phyloP scores from a whole-genome alignment of 1,140 invertebrate species.

The Aphis craccivora region DNA sequence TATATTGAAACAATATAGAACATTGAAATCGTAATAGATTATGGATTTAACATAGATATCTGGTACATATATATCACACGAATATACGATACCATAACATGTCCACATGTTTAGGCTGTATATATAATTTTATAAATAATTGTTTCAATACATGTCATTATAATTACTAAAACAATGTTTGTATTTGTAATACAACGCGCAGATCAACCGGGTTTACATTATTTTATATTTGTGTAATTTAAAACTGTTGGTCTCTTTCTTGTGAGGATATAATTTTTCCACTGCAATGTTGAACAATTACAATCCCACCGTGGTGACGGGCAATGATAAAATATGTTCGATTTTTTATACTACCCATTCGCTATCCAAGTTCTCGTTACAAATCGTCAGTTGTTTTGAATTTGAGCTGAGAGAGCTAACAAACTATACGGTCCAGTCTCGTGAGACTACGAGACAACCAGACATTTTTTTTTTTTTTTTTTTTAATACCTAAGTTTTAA shows the following conservation, averaged over 20 bases:
- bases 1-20: background rate
- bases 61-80: too few species aligned
- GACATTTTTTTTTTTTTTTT: background rate
- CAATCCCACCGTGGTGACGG: background rate
- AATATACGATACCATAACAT: background rate
- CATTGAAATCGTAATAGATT: background rate
- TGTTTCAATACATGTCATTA: background rate
- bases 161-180: background rate
- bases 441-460: background rate
- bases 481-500: background rate
- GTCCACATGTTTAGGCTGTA: too few species aligned
- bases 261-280: background rate
- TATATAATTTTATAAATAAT: background rate
- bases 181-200: background rate
- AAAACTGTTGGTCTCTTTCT: background rate
- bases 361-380: too few species aligned
- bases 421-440: background rate
- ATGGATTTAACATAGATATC: background rate
- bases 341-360: background rate
- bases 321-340: background rate
- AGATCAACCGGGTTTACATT: background rate
- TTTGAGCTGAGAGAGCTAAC: background rate
- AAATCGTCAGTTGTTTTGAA: background rate
- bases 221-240: background rate
- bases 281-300: background rate